Base-by-base conservation (phyloP, 37 sponge, comb jelly and placozoan species). In the Lycopodina hypogea region DNA sequence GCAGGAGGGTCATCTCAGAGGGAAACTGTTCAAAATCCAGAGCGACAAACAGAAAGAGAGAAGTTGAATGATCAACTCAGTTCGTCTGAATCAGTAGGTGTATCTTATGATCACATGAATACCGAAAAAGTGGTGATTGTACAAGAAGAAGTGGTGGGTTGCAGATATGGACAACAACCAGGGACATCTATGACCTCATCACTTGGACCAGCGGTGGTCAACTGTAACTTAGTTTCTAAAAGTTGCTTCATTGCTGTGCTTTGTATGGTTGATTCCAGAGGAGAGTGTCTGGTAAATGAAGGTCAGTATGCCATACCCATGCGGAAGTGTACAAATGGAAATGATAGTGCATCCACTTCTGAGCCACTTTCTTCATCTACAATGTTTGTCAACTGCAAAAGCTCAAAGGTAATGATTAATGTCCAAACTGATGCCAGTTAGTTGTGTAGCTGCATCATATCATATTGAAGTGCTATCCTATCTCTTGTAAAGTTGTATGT, bases 231-330 rank as follows among this genome's bases (percentile, higher is more conserved):
- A 4, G 28, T 59, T 12, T 17, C 60, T 28, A 59, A 28, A 17
- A 26, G 62, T 1, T 59, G 71, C 21, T 90, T 42, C 33, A 42
- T 29, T 61, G 87, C 92, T 12, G 82, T 83, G 75, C 76, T 91
- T 42, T 84, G 75, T 1, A 76, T 83, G 33, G 86, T 79, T 62
- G 92, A 91, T 71, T 91, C 92, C 9, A 30, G 87, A 2, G 78
- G 78, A 21, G 68, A 71, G 26, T 87, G 92, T 42, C 82, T 92
- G 38, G 72, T 92, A 0, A 53, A 78, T 3, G 83, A 83, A 51
- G 92, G 92, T 0, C 61, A 87, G 48, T 87, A 87, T 53, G 38
- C 80, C 23, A 14, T 92, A 18, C 60, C 77, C 28, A 65, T 92
- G 86, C 79, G 77, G 68, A 58, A 42, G 12, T 76, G 75, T 42